These are phyloP conservation scores for Idris sp. DNA, from an alignment of 1,140 invertebrate genomes.

Conservation along the genomic window DNA sequence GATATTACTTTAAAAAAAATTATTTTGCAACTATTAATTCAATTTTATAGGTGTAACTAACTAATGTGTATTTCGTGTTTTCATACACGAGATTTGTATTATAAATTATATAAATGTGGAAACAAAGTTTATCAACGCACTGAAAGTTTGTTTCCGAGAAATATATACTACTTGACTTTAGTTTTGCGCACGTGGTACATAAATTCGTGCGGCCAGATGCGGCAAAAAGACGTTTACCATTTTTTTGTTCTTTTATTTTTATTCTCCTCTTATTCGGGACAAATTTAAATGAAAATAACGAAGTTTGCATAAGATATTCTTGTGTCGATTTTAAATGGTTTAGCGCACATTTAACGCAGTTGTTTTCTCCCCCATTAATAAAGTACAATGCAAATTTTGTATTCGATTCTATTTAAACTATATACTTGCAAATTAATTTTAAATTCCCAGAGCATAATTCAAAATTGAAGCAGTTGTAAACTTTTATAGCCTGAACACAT, in stretches of 20 bases:
- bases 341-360: no score
- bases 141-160: conserved; percentile 14
- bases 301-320: no score
- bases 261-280: no score
- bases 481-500: conserved; percentile 22
- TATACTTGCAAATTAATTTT: no score
- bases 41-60: conserved; percentile 28
- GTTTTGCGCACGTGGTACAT: conserved; percentile 12
- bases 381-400: no score
- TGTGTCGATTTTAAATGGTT: no score
- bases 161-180: conserved; percentile 31
- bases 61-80: conserved; percentile 50
- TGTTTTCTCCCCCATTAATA: no score
- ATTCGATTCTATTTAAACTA: no score
- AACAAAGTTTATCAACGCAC: conserved; percentile 42
- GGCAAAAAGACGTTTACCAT: conserved; percentile 2
- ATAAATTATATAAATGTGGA: conserved; percentile 45
- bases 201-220: conserved; percentile 19
- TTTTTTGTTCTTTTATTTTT: conserved; percentile 1
- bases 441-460: no score
- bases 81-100: conserved; percentile 28
- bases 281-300: no score
- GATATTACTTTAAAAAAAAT: no score
- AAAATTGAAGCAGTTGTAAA: conserved; percentile 20
- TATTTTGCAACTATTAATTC: conserved; percentile 44